A percentile compares a stretch with the other conserved stretches of the same genome.
phyloP scores from a whole-genome alignment of 2,797 vertebrate species.

The Gymnodraco acuticeps region DNA sequence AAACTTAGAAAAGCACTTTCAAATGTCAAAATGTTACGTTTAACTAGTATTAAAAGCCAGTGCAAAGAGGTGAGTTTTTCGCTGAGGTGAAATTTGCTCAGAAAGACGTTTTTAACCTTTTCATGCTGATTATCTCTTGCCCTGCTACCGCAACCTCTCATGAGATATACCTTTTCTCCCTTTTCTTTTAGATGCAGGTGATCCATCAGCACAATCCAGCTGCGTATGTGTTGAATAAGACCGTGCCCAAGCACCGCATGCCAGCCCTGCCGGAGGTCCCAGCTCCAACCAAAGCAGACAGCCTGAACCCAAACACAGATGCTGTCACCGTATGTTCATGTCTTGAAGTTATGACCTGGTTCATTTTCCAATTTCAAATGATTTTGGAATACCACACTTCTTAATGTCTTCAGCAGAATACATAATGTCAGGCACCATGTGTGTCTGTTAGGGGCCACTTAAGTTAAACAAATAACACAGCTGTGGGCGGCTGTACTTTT shows the following conservation, averaged over 20 bases:
- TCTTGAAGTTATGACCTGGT: no score
- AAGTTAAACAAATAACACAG: not conserved
- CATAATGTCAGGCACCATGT: not conserved
- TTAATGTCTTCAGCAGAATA: not conserved
- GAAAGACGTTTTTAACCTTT: not conserved
- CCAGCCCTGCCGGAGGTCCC: constrained; percentile 67
- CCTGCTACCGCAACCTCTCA: not conserved
- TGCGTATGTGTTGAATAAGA: constrained; percentile 95
- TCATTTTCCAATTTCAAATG: not conserved
- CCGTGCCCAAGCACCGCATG: constrained; percentile 88
- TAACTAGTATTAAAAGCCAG: no score
- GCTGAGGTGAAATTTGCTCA: no score
- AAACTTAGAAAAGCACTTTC: no score
- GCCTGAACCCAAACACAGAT: constrained; percentile 83
- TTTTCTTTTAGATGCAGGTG: constrained; percentile 76
- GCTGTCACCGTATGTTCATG: constrained; percentile 61
- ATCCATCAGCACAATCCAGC: constrained; percentile 91
- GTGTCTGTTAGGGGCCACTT: not conserved
- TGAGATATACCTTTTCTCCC: accelerated
- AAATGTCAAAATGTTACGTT: no score
- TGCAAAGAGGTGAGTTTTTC: no score
- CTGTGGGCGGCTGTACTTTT: not conserved
- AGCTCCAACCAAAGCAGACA: constrained; percentile 82
- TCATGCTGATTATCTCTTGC: not conserved
- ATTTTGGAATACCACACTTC: not conserved